A percentile compares a stretch with the other conserved stretches of the same genome.
These are phyloP conservation scores for Tenebrio molitor DNA, from an alignment of 1,140 invertebrate species.

Conservation along the genomic window DNA sequence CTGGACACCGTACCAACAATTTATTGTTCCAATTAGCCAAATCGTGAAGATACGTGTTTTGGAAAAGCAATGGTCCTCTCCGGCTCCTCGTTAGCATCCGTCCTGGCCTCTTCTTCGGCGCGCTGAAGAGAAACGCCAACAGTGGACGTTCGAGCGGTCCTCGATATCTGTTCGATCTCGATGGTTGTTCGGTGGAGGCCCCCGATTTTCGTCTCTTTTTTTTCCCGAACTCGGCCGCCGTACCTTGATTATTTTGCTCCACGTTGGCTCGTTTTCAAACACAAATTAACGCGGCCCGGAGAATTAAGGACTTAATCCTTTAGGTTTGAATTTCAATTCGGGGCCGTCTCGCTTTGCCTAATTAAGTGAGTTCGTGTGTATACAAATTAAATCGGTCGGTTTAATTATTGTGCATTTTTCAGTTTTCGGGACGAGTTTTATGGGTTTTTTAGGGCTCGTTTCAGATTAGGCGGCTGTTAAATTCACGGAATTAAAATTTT, in stretches of 20 bases:
- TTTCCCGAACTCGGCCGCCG: not conserved
- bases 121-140: constrained; percentile 12
- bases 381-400: constrained; percentile 57
- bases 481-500: constrained; percentile 18
- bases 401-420: constrained; percentile 9
- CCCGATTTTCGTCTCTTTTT: not conserved
- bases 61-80: constrained; percentile 63
- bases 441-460: constrained; percentile 26
- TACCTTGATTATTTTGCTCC: constrained; percentile 4
- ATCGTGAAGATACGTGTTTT: constrained; percentile 68
- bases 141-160: not conserved
- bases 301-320: constrained; percentile 59
- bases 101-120: not conserved
- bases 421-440: constrained; percentile 2
- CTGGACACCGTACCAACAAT: constrained; percentile 66
- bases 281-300: constrained; percentile 57
- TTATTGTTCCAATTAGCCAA: constrained; percentile 68
- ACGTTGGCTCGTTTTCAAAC: constrained; percentile 54
- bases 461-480: constrained; percentile 34
- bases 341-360: constrained; percentile 43
- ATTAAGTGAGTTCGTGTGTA: constrained; percentile 56
- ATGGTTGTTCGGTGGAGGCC: too few species aligned
- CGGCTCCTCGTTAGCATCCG: constrained; percentile 52
- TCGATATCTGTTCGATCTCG: constrained; percentile 3
- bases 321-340: constrained; percentile 43